Base-by-base conservation (phyloP, 2,888 invertebrate species). In the Stramonita haemastoma region DNA sequence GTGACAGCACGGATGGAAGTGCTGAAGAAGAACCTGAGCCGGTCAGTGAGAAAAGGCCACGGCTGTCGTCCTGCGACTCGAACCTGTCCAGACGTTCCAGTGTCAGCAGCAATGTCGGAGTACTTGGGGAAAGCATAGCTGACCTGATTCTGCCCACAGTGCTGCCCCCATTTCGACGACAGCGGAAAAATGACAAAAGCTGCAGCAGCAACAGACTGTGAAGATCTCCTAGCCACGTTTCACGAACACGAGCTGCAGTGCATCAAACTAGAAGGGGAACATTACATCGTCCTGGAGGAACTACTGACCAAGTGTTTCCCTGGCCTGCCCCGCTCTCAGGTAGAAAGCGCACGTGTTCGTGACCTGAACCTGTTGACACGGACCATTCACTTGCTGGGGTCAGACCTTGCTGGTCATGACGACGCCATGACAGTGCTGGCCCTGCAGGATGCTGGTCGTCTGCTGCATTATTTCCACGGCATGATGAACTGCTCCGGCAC, bases 281-380 rank as follows among this genome's bases (percentile, higher is more conserved):
- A 89, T 22, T 89, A 85, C 19, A 85, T 89, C 1, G 85, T 83
- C 4, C 56, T 89, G n/a, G 85, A 89, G 15, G 89, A 89, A n/a
- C 29, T 89, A 19, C 70, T 89, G 73, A 19, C 89, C 46, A 89
- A 89, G 32, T 89, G 89, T 46, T 89, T 89, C 56, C 89, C 89
- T 32, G 89, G 85, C 8, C 56, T 89, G 46, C 57, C 89, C 4
- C 85, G 89, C 22, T 85, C 34, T 19, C 70, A 85, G 77, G 89
- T 89, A 19, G 89, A 89, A 70, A 70, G 85, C 0, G 56, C 89
- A 0, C 60, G 85, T 1, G 29, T 89, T 19, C 36, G 85, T 15
- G 89, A 89, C 56, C 84, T 89, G 19, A 89, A 89, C 77, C 77
- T 89, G 29, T 32, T 85, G 85, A 77, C 89, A 0, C 73, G 85